Conservation (phyloP, 2,797 vertebrate species). For the Luscinia luscinia region DNA sequence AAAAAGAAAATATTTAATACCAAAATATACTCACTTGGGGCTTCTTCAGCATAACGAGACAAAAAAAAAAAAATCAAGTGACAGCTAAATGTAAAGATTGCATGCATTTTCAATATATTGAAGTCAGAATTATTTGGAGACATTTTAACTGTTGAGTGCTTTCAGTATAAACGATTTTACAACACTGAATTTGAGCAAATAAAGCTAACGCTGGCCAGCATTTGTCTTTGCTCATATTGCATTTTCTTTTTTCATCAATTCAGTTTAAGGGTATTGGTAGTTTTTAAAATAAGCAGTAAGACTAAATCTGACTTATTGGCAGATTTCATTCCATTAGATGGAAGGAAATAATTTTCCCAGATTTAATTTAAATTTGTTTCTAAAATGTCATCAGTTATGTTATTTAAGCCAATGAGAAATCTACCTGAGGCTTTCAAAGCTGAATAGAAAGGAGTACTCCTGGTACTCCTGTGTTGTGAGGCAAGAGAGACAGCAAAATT, state of each 20-base stretch:
- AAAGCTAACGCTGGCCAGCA: not conserved
- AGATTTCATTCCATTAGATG: not conserved
- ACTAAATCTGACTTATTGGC: not conserved
- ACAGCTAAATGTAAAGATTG: not conserved
- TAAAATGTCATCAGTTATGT: not conserved
- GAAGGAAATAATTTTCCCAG: no score
- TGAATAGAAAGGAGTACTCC: not conserved
- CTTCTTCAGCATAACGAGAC: not conserved
- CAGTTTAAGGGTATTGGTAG: not conserved
- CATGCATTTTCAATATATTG: not conserved
- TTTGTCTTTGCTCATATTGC: not conserved
- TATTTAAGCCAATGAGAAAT: not conserved
- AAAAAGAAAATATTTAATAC: conserved; percentile 11
- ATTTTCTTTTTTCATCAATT: not conserved
- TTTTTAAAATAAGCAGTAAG: not conserved
- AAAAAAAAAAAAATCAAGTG: not conserved
- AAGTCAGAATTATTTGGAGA: not conserved
- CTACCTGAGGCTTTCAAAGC: not conserved
- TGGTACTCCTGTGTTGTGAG: not conserved
- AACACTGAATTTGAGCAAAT: not conserved
- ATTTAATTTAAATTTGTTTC: not conserved
- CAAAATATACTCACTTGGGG: not conserved
- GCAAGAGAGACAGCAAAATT: not conserved
- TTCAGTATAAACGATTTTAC: not conserved
- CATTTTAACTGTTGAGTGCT: not conserved